phyloP scores from a whole-genome alignment of 2,888 invertebrate genomes.

The Serrognathus titanus region DNA sequence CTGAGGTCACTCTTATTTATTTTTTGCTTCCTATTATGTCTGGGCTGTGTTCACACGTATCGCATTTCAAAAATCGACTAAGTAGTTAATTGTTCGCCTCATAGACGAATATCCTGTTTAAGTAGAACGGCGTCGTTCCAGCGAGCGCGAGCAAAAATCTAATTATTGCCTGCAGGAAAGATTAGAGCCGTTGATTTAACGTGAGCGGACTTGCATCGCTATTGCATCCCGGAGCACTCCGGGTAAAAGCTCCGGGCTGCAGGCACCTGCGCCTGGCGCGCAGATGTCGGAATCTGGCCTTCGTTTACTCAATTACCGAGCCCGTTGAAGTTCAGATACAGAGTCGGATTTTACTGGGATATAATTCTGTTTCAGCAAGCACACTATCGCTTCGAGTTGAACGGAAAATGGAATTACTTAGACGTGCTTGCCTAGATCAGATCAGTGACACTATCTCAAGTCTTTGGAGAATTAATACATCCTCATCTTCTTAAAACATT shows the following conservation, averaged over 20 bases:
- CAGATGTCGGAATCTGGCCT: conserved; percentile 43
- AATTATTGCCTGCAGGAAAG: conserved; percentile 28
- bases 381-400: too few species aligned
- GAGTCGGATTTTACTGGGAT: conserved; percentile 10
- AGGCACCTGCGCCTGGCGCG: conserved; percentile 38
- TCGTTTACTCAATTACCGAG: conserved; percentile 37
- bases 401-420: too few species aligned
- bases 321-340: conserved; percentile 23
- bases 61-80: conserved; percentile 1
- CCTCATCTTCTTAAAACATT: too few species aligned
- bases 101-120: conserved; percentile 1
- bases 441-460: too few species aligned
- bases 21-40: conserved; percentile 25
- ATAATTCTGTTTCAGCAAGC: neutral
- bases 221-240: conserved; percentile 29
- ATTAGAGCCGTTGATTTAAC: conserved; percentile 43
- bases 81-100: conserved; percentile 3
- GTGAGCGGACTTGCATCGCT: conserved; percentile 33
- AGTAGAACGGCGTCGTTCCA: neutral
- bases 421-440: too few species aligned
- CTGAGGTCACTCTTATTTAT: conserved; percentile 33
- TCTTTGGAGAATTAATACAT: too few species aligned
- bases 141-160: conserved; percentile 5
- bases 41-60: neutral
- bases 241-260: conserved; percentile 39